Percentiles rank a stretch among this genome's conserved stretches.
These are phyloP conservation scores for Nilaparvata lugens DNA, from an alignment of 1,140 invertebrate genomes.

Conservation along the genomic window DNA sequence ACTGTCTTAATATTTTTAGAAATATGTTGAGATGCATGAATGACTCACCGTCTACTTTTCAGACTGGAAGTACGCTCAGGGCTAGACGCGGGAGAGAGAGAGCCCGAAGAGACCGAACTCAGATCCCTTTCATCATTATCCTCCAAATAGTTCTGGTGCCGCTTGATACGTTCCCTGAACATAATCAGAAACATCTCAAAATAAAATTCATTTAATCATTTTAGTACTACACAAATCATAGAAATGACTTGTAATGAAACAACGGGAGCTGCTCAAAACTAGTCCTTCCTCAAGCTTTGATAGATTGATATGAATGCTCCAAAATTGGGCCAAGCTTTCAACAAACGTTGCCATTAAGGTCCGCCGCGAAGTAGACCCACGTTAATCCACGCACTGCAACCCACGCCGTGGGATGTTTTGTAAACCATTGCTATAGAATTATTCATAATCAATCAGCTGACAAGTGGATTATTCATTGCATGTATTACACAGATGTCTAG, in stretches of 20 bases:
- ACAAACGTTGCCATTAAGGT: background rate
- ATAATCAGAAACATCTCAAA: background rate
- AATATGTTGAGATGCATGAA: too few relatives aligned
- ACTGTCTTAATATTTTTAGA: too few relatives aligned
- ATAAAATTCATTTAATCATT: background rate
- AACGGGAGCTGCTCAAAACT: background rate
- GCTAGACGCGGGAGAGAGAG: background rate
- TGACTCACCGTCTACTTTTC: too few relatives aligned
- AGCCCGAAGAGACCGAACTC: background rate
- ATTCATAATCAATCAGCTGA: too few relatives aligned
- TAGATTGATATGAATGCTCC: background rate
- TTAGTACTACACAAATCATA: background rate
- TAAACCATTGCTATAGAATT: too few relatives aligned
- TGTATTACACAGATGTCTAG: too few relatives aligned
- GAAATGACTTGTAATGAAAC: background rate
- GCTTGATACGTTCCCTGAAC: background rate
- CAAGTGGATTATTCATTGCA: too few relatives aligned
- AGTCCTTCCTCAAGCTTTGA: background rate
- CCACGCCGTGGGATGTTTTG: too few relatives aligned
- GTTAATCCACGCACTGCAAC: too few relatives aligned
- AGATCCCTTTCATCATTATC: background rate
- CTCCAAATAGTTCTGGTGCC: background rate
- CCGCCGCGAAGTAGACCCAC: too few relatives aligned
- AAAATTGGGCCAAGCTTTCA: background rate
- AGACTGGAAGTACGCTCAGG: background rate